These are phyloP conservation scores for Acleris emargana DNA, from an alignment of 2,888 invertebrate genomes.

Conservation along the genomic window DNA sequence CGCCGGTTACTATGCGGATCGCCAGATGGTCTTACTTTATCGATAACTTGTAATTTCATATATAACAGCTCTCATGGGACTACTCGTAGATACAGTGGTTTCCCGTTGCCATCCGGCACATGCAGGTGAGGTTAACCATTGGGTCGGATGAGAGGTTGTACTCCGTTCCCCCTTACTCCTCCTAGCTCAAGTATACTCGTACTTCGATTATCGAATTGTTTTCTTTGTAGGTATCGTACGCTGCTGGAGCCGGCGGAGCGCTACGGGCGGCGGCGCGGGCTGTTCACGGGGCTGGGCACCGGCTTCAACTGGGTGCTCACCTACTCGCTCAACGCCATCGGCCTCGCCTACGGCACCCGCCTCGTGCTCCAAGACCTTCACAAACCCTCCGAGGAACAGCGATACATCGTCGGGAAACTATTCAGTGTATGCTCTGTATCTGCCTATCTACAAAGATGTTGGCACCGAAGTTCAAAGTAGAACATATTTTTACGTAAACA, in stretches of 20 bases:
- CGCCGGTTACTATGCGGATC: no score
- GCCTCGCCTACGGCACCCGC: conserved; percentile 87
- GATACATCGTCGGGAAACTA: conserved; percentile 28
- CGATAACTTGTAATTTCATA: no score
- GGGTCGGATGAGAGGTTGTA: no score
- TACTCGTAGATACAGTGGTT: no score
- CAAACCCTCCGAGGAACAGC: conserved; percentile 59
- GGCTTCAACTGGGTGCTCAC: conserved; percentile 86
- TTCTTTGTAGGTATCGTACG: conserved; percentile 54
- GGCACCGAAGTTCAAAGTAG: background rate
- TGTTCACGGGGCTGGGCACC: conserved; percentile 84
- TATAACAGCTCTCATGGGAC: no score
- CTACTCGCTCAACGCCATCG: conserved; percentile 85
- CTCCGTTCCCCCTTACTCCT: no score
- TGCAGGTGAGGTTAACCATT: no score
- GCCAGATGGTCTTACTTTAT: no score
- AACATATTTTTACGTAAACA: no score
- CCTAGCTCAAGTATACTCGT: no score
- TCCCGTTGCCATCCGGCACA: no score
- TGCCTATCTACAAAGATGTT: background rate
- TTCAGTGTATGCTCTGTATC: conserved; percentile 13
- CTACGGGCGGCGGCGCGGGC: conserved; percentile 80
- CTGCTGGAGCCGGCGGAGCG: conserved; percentile 77
- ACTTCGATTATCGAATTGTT: no score
- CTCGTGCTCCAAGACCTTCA: conserved; percentile 83